These are phyloP conservation scores for Ornithoptera priamus DNA, from an alignment of 2,888 invertebrate species.

Conservation along the genomic window DNA sequence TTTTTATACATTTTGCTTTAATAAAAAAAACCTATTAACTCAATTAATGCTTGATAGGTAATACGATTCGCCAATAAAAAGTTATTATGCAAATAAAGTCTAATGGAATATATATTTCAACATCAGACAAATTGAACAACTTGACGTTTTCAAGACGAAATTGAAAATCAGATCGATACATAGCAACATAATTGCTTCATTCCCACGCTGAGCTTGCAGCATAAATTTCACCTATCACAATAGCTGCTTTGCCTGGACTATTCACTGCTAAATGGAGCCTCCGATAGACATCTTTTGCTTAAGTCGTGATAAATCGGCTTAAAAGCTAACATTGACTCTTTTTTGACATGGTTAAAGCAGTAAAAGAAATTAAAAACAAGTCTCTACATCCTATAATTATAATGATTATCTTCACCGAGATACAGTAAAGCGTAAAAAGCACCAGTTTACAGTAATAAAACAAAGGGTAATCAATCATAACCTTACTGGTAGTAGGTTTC, in stretches of 20 bases:
- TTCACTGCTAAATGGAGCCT: slow-evolving; percentile 58
- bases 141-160: neutral
- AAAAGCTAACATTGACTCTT: slow-evolving; percentile 17
- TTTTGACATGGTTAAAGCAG: slow-evolving; percentile 16
- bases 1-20: neutral
- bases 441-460: too few relatives aligned
- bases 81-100: neutral
- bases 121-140: neutral
- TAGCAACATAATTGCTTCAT: slow-evolving; percentile 65
- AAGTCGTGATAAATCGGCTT: slow-evolving; percentile 66
- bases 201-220: slow-evolving; percentile 61
- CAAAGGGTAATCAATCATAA: too few relatives aligned
- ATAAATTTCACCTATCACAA: slow-evolving; percentile 67
- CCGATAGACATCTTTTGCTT: slow-evolving; percentile 62
- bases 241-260: slow-evolving; percentile 65
- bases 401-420: neutral
- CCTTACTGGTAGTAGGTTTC: too few relatives aligned
- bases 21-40: neutral
- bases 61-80: neutral
- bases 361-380: neutral
- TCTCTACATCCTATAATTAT: neutral
- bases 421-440: too few relatives aligned
- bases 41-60: neutral
- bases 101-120: neutral
- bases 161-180: slow-evolving; percentile 53